Evolutionary conservation across 1,140 invertebrate genomes (phyloP), one percentile per base, ranked within the genome.

Genomic region (Formica exsecta): DNA sequence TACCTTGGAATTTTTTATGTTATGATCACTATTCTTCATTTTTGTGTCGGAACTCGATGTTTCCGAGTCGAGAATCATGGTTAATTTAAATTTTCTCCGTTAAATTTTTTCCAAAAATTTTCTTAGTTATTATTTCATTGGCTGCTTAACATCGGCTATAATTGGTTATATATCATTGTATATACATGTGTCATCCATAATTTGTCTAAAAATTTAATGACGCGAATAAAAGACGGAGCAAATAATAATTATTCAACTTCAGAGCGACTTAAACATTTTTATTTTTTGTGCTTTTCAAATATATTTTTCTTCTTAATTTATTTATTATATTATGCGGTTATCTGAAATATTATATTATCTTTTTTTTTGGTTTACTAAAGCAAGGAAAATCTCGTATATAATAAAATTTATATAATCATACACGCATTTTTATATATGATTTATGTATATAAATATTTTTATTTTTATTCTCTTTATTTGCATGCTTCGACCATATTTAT

Each of bases 1-100:
- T 89, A 89, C 87, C 84, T 86, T 89, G 32, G 32, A 71, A 8
- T 65, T 70, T 48, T 32, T 85, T 48, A 73, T 38, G 3, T 38
- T 36, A 11, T 4, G 5, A n/a, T 38, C 7, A 5, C 38, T 1
- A 9, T 22, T 79, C 13, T 44, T 73, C 29, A 44, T 64, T 59
- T 70, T 83, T 62, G 32, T 74, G 1, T 83, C 79, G 16, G 38
- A 74, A 29, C 13, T 73, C 1, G 79, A 81, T 4, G 41, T 25
- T 44, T 3, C 38, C 19, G 13, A 22, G 13, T 83, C 54, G 11
- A 83, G 13, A 74, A 74, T 74, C 79, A 83, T 74, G 54, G 36
- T 61, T 8, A 74, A 44, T 44, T 71, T 11, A 3, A 73, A 71
- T 73, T 73, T 74, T 38, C n/a, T 36, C 48, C 16, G 44, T 74